Evolutionary conservation across 2,113 vertebrate species (phyloP), one percentile per base, ranked within the genome.

Genomic region (Passer domesticus): DNA sequence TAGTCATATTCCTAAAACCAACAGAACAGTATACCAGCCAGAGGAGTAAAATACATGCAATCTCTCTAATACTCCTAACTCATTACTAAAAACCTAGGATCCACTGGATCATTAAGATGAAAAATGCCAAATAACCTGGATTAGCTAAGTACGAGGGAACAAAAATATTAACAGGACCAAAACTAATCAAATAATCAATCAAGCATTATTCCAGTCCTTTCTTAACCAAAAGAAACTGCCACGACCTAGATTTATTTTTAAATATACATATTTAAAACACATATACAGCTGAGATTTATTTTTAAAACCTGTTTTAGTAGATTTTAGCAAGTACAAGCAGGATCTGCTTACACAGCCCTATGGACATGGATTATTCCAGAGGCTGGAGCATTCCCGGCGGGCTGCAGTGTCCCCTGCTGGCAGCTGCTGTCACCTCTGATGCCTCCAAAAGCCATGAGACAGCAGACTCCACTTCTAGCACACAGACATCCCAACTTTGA

Each of bases 391-490:
- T 15, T 43, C n/a, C 72, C 59, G 24, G 11, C 41, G n/a, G 47
- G 43, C 84, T 82, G 39, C 70, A 47, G 60, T 41, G 92, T 86
- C 90, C 81, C 37, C 95, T 96, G 74, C 84, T 31, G 94, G 82
- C 35, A 37, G 35, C 35, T 37, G 35, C 35, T 37, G 23, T 55
- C 66, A 78, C 41, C 14, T 60, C 62, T 21, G 27, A 68, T 22
- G 30, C 9, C 28, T 58, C 10, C 10, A 30, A 7, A 50, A 90
- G 23, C 31, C 52, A 59, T 3, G 3, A 52, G 39, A 47, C 55
- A 84, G 47, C 43, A 59, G 52, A 49, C 30, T 82, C 30, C 20
- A 24, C 8, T 35, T 41, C 10, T 41, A 47, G 47, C 37, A 70
- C 0, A 55, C 11, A 25, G 6, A 14, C 16, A 44, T 14, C 47